Conservation (phyloP, 2,888 invertebrate species). For the Leucophora obtusa region DNA sequence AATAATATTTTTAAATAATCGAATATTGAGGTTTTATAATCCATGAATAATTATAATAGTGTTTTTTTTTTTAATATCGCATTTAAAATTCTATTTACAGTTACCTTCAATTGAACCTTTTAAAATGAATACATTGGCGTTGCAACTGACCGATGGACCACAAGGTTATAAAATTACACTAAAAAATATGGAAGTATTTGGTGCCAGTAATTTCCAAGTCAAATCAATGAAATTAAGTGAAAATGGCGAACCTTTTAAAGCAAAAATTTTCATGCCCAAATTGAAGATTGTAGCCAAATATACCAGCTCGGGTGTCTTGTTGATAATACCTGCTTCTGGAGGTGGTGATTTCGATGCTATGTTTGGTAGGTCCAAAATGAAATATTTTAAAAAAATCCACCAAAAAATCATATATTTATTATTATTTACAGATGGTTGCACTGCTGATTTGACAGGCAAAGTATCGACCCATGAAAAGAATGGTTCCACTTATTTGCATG, state of each 20-base stretch:
- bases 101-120: constrained; percentile 85
- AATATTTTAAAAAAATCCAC: no score
- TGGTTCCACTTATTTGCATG: constrained; percentile 81
- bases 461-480: constrained; percentile 79
- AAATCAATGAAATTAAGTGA: constrained; percentile 81
- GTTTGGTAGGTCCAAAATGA: constrained; percentile 79
- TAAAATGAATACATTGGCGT: constrained; percentile 81
- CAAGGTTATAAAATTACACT: constrained; percentile 82
- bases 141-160: constrained; percentile 81
- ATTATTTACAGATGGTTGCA: constrained; percentile 80
- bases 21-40: constrained; percentile 7
- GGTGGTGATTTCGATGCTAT: constrained; percentile 84
- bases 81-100: constrained; percentile 66
- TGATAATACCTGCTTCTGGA: constrained; percentile 86
- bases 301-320: constrained; percentile 84
- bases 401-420: no score
- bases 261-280: constrained; percentile 82
- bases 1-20: constrained; percentile 21
- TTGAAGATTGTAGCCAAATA: constrained; percentile 84
- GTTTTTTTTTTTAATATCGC: background rate
- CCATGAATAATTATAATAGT: background rate
- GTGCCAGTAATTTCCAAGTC: constrained; percentile 83
- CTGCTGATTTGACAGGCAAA: constrained; percentile 81
- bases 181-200: constrained; percentile 82
- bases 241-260: constrained; percentile 83